phyloP scores from a whole-genome alignment of 2,113 vertebrate species.

The human region GRCh38 chr5:128955501-128956000 shows the following conservation, averaged over 20 bases:
- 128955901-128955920: background rate
- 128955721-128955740: background rate
- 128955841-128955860: background rate
- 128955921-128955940: background rate
- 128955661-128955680: background rate
- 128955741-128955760: background rate
- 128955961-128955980: background rate
- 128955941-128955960: background rate
- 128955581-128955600: background rate
- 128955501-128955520: background rate
- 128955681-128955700: background rate
- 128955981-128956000: background rate
- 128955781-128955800: background rate
- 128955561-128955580: background rate
- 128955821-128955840: background rate
- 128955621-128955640: background rate
- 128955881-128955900: background rate
- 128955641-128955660: background rate
- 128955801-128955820: conserved; percentile 27
- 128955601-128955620: background rate
- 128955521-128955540: background rate
- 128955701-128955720: background rate
- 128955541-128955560: background rate
- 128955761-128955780: background rate
- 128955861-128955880: background rate